Percentiles rank a stretch among this genome's conserved stretches.
phyloP scores from a whole-genome alignment of 2,888 invertebrate genomes.

The Sceliomorpha sp. region DNA sequence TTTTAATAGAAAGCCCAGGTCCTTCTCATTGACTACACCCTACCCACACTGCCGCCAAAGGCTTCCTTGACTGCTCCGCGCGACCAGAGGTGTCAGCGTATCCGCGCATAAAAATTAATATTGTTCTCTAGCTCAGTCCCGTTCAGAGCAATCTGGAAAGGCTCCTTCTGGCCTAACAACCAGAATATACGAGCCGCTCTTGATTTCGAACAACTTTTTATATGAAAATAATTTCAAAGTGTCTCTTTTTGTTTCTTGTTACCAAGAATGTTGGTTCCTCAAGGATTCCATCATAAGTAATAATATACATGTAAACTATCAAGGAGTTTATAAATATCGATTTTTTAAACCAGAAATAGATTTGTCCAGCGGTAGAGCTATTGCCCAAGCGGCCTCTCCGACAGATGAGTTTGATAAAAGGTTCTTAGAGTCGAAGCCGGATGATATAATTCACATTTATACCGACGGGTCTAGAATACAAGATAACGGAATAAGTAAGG shows the following conservation, averaged over 20 bases:
- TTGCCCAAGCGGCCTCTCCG: not conserved
- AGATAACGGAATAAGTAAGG: not conserved
- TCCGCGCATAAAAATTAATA: too few relatives aligned
- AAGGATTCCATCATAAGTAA: not conserved
- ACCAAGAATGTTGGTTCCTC: not conserved
- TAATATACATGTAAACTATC: not conserved
- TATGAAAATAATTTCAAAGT: not conserved
- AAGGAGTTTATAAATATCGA: not conserved
- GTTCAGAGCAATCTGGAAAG: too few relatives aligned
- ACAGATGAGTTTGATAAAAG: not conserved
- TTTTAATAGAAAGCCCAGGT: too few relatives aligned
- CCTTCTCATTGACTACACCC: too few relatives aligned
- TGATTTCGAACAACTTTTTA: not conserved
- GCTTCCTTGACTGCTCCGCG: too few relatives aligned
- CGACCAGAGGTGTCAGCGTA: too few relatives aligned
- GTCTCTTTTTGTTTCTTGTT: not conserved
- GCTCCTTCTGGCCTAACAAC: too few relatives aligned
- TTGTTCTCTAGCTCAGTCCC: too few relatives aligned
- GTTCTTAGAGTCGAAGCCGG: not conserved
- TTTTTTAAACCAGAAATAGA: not conserved
- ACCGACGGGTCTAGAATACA: conserved; percentile 26
- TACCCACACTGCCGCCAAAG: too few relatives aligned
- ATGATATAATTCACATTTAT: conserved; percentile 6
- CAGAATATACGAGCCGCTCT: too few relatives aligned
- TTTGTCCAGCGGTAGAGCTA: not conserved